Evolutionary conservation across 2,888 invertebrate genomes (phyloP).

Genomic region (Caenorhabditis auriculariae): DNA sequence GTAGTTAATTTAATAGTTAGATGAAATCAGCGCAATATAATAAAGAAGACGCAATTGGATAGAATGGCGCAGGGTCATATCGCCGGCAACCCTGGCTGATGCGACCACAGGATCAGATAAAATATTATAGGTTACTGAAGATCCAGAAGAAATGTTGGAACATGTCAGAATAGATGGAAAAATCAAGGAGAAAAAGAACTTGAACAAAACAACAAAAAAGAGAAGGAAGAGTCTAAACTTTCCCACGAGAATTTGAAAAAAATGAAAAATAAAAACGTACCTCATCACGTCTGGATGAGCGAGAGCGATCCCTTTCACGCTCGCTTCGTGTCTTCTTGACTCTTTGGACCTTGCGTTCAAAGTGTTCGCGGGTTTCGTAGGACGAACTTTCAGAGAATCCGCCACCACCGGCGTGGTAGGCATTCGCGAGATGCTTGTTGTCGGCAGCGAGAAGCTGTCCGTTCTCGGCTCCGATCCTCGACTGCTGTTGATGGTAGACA

Average conservation of each 20-base stretch:
- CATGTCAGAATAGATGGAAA: too few species aligned
- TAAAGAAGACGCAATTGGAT: too few species aligned
- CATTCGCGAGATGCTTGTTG: constrained; percentile 35
- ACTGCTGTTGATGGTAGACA: constrained; percentile 26
- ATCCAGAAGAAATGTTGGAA: too few species aligned
- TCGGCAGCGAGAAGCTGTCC: constrained; percentile 70
- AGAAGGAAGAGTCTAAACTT: not conserved
- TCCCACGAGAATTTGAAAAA: not conserved
- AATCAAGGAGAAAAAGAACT: too few species aligned
- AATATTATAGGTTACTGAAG: too few species aligned
- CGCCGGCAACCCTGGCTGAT: too few species aligned
- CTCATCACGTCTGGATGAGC: constrained; percentile 43
- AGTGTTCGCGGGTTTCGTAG: constrained; percentile 63
- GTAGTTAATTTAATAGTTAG: too few species aligned
- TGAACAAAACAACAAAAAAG: too few species aligned
- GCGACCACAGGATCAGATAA: too few species aligned
- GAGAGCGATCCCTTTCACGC: constrained; percentile 44
- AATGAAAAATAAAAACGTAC: constrained; percentile 1
- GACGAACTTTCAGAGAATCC: constrained; percentile 60
- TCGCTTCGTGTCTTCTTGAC: constrained; percentile 59
- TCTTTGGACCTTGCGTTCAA: constrained; percentile 60
- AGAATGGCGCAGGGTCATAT: too few species aligned
- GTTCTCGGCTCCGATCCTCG: constrained; percentile 5
- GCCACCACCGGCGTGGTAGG: constrained; percentile 20
- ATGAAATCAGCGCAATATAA: too few species aligned